Evolutionary conservation across 2,888 invertebrate species (phyloP).

Genomic region (Cryptus armator): DNA sequence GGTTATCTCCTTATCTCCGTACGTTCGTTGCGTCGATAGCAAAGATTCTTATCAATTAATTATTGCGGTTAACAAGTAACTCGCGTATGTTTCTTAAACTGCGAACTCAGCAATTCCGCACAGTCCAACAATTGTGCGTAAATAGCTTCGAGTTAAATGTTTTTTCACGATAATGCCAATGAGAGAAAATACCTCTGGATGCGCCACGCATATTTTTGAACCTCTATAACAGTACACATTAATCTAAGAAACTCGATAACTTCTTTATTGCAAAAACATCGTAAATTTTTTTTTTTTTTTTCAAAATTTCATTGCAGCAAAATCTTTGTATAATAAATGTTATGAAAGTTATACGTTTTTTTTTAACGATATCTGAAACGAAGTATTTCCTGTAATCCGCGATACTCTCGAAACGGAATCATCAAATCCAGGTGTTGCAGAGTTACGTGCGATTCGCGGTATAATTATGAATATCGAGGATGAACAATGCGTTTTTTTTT

Average conservation of each 20-base stretch:
- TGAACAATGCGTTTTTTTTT: background rate
- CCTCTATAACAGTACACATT: too few relatives aligned
- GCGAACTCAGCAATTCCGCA: background rate
- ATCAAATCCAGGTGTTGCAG: background rate
- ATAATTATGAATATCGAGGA: background rate
- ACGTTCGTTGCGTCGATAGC: slow-evolving; percentile 6
- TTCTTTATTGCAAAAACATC: too few relatives aligned
- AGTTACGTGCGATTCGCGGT: background rate
- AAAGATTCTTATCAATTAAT: slow-evolving; percentile 13
- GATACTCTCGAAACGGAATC: too few relatives aligned
- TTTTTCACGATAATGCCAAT: background rate
- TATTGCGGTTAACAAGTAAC: slow-evolving; percentile 4
- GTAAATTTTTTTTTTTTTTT: too few relatives aligned
- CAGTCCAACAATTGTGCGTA: background rate
- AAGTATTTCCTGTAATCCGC: too few relatives aligned
- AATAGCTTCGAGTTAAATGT: background rate
- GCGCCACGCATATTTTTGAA: too few relatives aligned
- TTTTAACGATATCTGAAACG: too few relatives aligned
- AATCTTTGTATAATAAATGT: too few relatives aligned
- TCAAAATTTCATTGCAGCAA: too few relatives aligned
- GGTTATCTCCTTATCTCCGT: slow-evolving; percentile 26
- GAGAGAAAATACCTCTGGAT: too few relatives aligned
- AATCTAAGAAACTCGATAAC: too few relatives aligned
- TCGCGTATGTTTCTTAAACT: background rate
- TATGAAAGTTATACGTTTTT: too few relatives aligned